Conservation (phyloP, 1,140 invertebrate species). For the Meloidogyne chitwoodi region DNA sequence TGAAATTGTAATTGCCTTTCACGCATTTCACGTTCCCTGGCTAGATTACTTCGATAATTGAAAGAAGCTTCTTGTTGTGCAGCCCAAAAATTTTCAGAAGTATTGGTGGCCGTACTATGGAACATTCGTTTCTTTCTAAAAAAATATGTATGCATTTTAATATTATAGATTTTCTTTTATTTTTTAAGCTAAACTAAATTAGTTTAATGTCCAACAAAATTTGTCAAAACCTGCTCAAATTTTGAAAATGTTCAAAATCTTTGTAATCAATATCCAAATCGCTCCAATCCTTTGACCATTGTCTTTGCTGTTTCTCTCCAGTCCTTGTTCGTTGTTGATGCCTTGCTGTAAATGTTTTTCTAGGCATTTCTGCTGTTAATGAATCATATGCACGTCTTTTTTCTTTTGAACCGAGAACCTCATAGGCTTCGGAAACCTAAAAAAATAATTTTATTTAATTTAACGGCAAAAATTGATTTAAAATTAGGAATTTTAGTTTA, state of each 20-base stretch:
- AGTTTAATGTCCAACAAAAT: background rate
- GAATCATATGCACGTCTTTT: conserved; percentile 60
- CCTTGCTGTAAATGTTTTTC: background rate
- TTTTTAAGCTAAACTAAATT: no score
- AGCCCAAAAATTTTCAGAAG: conserved; percentile 19
- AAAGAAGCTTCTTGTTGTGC: background rate
- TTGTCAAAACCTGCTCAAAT: conserved; percentile 5
- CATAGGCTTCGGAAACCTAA: conserved; percentile 56
- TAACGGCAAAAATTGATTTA: background rate
- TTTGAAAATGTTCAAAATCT: conserved; percentile 44
- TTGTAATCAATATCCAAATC: conserved; percentile 42
- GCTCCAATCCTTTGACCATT: conserved; percentile 23
- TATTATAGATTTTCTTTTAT: no score
- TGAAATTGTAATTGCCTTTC: conserved; percentile 24
- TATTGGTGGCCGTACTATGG: background rate
- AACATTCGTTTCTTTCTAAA: conserved; percentile 7
- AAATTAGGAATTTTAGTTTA: background rate
- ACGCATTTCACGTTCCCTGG: conserved; percentile 25
- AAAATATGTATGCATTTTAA: no score
- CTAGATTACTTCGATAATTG: conserved; percentile 28
- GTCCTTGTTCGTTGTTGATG: background rate
- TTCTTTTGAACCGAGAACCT: conserved; percentile 60
- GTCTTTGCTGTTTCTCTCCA: background rate
- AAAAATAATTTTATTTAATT: conserved; percentile 14
- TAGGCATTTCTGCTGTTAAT: background rate